Evolutionary conservation across 1,140 invertebrate genomes (phyloP).

Genomic region (Holcopasites calliopsidis): DNA sequence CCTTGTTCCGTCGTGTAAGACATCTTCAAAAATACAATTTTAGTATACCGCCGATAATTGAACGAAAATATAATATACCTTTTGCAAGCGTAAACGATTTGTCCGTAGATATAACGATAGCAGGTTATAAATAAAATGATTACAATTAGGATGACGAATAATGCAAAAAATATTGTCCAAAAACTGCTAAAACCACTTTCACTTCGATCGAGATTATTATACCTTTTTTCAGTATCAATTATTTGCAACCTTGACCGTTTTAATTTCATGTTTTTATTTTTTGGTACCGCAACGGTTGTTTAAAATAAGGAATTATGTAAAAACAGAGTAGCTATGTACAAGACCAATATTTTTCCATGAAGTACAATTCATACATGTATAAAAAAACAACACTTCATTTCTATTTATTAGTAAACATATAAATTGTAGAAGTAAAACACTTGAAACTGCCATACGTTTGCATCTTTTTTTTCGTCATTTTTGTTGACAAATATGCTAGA

Average conservation of each 20-base stretch:
- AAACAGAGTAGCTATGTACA: background rate
- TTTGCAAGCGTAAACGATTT: slow-evolving; percentile 17
- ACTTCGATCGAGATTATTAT: slow-evolving; percentile 1
- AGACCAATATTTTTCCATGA: too few relatives aligned
- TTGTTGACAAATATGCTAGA: background rate
- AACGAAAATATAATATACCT: slow-evolving; percentile 24
- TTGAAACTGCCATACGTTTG: background rate
- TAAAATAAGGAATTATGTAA: background rate
- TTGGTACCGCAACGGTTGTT: background rate
- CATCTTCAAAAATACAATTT: slow-evolving; percentile 34
- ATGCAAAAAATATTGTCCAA: slow-evolving; percentile 15
- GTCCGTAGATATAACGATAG: background rate
- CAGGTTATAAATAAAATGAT: slow-evolving; percentile 14
- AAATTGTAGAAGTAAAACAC: slow-evolving; percentile 14
- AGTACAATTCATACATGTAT: background rate
- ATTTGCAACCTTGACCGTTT: slow-evolving; percentile 1
- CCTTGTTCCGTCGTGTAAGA: background rate
- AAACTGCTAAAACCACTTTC: slow-evolving; percentile 5
- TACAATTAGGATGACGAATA: background rate
- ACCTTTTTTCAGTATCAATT: slow-evolving; percentile 1
- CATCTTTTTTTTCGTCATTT: background rate
- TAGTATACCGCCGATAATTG: slow-evolving; percentile 10
- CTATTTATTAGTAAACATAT: background rate
- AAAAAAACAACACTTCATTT: background rate
- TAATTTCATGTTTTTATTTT: background rate